A percentile compares a stretch with the other conserved stretches of the same genome.
These are phyloP conservation scores for Amazonetta brasiliensis DNA, from an alignment of 2,797 vertebrate species.

Conservation along the genomic window DNA sequence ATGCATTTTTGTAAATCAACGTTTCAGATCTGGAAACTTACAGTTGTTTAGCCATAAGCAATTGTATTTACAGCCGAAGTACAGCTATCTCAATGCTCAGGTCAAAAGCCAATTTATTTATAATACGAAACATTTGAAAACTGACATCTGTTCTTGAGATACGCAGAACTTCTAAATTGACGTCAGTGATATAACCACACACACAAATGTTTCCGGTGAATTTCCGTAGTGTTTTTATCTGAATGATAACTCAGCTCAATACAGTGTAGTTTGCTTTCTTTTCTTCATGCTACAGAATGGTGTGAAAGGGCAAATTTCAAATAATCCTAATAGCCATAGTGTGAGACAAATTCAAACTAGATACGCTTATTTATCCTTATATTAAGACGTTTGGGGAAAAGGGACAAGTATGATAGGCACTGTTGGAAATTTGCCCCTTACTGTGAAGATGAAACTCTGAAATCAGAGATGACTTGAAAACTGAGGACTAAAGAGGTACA, in stretches of 20 bases:
- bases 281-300: neutral
- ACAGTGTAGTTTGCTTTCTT: neutral
- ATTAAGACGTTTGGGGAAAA: neutral
- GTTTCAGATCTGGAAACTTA: neutral
- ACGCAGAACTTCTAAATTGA: conserved; percentile 68
- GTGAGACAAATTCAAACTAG: neutral
- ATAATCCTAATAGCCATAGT: neutral
- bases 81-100: conserved; percentile 30
- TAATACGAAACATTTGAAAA: conserved; percentile 72
- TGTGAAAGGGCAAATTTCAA: neutral
- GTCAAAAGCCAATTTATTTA: conserved; percentile 73
- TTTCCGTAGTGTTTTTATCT: conserved; percentile 47
- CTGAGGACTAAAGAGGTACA: neutral
- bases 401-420: neutral
- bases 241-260: conserved; percentile 21
- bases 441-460: neutral
- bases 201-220: neutral
- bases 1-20: neutral
- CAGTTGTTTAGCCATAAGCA: conserved; percentile 27
- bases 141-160: conserved; percentile 70
- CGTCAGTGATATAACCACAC: conserved; percentile 67
- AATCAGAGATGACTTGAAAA: neutral
- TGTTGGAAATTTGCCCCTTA: neutral
- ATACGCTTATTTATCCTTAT: neutral
- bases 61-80: conserved; percentile 66